Conservation (phyloP, 2,888 invertebrate species). For the Dusona sp. region DNA sequence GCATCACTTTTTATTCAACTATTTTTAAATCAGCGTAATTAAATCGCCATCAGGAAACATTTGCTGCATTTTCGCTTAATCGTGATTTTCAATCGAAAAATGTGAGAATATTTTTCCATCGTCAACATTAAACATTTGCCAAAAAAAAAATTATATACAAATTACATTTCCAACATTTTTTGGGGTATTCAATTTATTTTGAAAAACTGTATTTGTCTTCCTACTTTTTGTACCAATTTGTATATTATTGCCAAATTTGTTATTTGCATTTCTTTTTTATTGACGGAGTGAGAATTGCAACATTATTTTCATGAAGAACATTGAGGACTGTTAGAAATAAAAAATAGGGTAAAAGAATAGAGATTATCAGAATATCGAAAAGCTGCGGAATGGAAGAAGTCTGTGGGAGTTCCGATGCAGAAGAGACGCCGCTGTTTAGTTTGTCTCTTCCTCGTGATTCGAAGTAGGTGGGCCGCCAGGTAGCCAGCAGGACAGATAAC, state of each 20-base stretch:
- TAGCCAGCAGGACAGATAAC: conserved; percentile 84
- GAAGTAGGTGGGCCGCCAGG: conserved; percentile 84
- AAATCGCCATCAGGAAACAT: conserved; percentile 1
- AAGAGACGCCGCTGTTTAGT: conserved; percentile 40
- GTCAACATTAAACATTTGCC: not conserved
- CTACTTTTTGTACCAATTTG: not conserved
- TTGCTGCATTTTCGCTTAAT: not conserved
- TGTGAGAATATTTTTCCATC: not conserved
- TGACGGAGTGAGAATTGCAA: not conserved
- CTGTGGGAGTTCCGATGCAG: conserved; percentile 17
- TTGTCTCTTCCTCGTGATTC: conserved; percentile 79
- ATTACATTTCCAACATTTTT: too few species aligned
- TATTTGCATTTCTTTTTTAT: not conserved
- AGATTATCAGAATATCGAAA: conserved; percentile 32
- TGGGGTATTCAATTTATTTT: too few species aligned
- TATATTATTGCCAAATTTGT: not conserved
- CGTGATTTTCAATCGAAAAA: not conserved
- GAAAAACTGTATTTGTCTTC: not conserved
- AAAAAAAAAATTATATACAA: too few species aligned
- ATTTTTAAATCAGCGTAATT: not conserved
- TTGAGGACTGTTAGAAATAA: not conserved
- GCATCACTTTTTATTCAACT: not conserved
- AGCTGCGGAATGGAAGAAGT: conserved; percentile 6
- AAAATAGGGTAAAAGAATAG: conserved; percentile 11
- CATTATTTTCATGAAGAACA: not conserved